Percentiles rank a stretch among this genome's conserved stretches.
These are phyloP conservation scores for Colostygia pectinataria DNA, from an alignment of 2,888 invertebrate genomes.

Conservation along the genomic window DNA sequence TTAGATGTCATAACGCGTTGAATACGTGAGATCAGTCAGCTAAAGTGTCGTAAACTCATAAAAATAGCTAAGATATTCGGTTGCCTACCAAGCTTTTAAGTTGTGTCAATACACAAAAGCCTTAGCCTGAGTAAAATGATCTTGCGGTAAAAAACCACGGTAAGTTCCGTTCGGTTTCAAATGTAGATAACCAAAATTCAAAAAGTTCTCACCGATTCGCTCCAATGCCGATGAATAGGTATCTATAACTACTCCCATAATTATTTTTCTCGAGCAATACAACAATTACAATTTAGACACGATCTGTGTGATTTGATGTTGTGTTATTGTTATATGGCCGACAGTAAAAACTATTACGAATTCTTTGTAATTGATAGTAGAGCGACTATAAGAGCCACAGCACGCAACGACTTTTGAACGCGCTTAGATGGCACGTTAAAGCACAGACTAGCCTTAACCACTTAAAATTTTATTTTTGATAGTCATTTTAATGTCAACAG, in stretches of 20 bases:
- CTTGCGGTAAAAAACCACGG: slow-evolving; percentile 62
- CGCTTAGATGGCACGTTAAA: no score
- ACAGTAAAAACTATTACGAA: slow-evolving; percentile 62
- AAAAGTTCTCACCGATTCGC: slow-evolving; percentile 79
- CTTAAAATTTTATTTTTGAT: no score
- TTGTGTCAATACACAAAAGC: slow-evolving; percentile 10
- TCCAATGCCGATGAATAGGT: slow-evolving; percentile 67
- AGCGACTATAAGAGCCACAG: no score
- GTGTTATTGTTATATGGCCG: slow-evolving; percentile 48
- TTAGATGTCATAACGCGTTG: no score
- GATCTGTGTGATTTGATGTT: slow-evolving; percentile 61
- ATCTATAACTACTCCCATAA: slow-evolving; percentile 53
- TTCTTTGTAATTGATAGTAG: slow-evolving; percentile 57
- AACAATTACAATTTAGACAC: slow-evolving; percentile 75
- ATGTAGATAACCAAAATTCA: slow-evolving; percentile 70
- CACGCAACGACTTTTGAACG: no score
- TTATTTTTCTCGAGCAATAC: slow-evolving; percentile 78
- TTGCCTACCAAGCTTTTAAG: slow-evolving; percentile 17
- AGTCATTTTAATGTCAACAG: no score
- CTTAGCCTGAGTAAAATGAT: slow-evolving; percentile 40
- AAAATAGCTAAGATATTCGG: slow-evolving; percentile 14
- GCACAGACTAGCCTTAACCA: no score
- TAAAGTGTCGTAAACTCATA: neutral
- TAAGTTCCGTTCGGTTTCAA: slow-evolving; percentile 68
- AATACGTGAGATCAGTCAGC: no score